Base-by-base conservation (phyloP, 2,888 invertebrate species). In the Nomada ruficornis region DNA sequence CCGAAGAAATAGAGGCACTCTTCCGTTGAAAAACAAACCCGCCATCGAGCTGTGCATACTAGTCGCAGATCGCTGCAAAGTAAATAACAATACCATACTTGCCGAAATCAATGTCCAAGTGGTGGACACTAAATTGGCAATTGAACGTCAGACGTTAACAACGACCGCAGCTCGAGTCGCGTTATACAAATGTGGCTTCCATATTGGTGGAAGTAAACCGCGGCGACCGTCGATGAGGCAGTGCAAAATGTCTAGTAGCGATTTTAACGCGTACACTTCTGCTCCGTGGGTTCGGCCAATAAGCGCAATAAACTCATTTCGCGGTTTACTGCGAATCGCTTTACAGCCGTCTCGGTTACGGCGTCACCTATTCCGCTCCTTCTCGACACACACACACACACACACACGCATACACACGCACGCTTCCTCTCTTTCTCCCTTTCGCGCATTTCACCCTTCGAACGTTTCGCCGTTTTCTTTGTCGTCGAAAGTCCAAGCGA, bases 261-360 rank as follows among this genome's bases (percentile, higher is more conserved):
- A 64, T 88, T 88, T 88, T 83, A 88, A 88, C 87, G 79, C 76
- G 77, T 54, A 64, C 86, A 77, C 88, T 89, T 89, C 88, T 88
- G 86, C 78, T 89, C 77, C 68, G 29, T 70, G 63, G 60, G 44
- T 72, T 67, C 65, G 81, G 86, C 72, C 92, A 94, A 94, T 93
- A 92, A 94, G 91, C 91, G 93, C 92, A 92, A 94, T 94, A 94
- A 94, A 93, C 92, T 93, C 93, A 94, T 94, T 93, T 91, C 86
- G 83, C 87, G 91, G 89, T 93, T 93, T 91, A 93, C 91, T 91
- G 92, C 90, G 90, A 93, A 94, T 94, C 89, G 94, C 90, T 94
- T 94, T 94, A 94, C 93, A 94, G 90, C 94, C 91, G 87, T 90
- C 70, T 76, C 85, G 88, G 91, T 91, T 92, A 91, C 87, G 90